Percentiles rank a stretch among this genome's conserved stretches.
These are phyloP conservation scores for Junonia oenone DNA, from an alignment of 2,888 invertebrate genomes.

Conservation along the genomic window DNA sequence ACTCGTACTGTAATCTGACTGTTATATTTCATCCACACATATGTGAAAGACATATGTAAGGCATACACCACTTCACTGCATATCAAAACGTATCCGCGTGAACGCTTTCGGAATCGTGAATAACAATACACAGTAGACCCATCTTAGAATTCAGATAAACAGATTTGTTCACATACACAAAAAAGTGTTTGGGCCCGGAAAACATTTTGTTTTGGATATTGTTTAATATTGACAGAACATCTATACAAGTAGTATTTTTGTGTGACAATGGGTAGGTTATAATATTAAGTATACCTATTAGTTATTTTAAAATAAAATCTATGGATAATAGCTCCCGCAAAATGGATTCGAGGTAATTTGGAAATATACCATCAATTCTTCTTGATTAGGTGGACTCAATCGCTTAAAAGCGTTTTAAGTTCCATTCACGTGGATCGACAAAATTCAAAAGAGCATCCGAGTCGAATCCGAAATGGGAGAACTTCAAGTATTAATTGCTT, in stretches of 20 bases:
- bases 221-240: too few relatives aligned
- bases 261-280: too few relatives aligned
- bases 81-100: slow-evolving; percentile 21
- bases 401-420: slow-evolving; percentile 24
- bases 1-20: not conserved
- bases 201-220: too few relatives aligned
- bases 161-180: slow-evolving; percentile 29
- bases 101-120: slow-evolving; percentile 19
- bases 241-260: too few relatives aligned
- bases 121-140: slow-evolving; percentile 20
- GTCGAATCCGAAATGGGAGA: slow-evolving; percentile 69
- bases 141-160: slow-evolving; percentile 36
- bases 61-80: slow-evolving; percentile 15
- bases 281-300: too few relatives aligned
- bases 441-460: slow-evolving; percentile 74
- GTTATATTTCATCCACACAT: not conserved
- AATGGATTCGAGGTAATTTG: slow-evolving; percentile 9
- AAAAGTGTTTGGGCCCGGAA: not conserved
- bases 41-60: slow-evolving; percentile 4
- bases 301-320: too few relatives aligned
- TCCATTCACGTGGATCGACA: slow-evolving; percentile 44
- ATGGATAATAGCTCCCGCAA: not conserved
- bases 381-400: slow-evolving; percentile 18
- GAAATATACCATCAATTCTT: slow-evolving; percentile 8
- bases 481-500: slow-evolving; percentile 78